A percentile compares a stretch with the other conserved stretches of the same genome.
Evolutionary conservation across 1,140 invertebrate species (phyloP).

Genomic region (Lepidurus arcticus): DNA sequence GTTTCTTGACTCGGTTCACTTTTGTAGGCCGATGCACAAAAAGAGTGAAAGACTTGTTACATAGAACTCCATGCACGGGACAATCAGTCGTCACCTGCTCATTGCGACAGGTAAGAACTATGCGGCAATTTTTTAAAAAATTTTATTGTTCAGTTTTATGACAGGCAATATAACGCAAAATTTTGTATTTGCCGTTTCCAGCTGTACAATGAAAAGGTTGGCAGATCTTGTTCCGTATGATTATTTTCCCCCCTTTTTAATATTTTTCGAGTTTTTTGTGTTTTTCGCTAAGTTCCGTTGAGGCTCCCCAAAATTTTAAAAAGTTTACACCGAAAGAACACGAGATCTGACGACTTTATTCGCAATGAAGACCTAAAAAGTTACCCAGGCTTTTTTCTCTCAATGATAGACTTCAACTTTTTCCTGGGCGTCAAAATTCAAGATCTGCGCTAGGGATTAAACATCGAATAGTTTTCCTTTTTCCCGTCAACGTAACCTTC

Average conservation of each 20-base stretch:
- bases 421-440: background rate
- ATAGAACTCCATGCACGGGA: background rate
- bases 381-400: background rate
- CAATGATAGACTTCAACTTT: background rate
- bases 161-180: slow-evolving; percentile 22
- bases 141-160: background rate
- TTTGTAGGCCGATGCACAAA: background rate
- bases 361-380: background rate
- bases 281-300: background rate
- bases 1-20: slow-evolving; percentile 21
- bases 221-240: background rate
- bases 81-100: background rate
- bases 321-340: slow-evolving; percentile 5
- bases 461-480: background rate
- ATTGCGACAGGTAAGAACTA: no score
- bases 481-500: background rate
- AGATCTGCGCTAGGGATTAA: slow-evolving; percentile 9
- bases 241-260: background rate
- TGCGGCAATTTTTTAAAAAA: no score
- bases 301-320: background rate
- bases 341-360: slow-evolving; percentile 2
- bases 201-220: slow-evolving; percentile 19
- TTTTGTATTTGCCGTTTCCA: slow-evolving; percentile 15
- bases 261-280: background rate
- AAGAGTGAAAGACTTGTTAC: background rate